Evolutionary conservation across 2,888 invertebrate species (phyloP).

Genomic region (Orgyia antiqua): DNA sequence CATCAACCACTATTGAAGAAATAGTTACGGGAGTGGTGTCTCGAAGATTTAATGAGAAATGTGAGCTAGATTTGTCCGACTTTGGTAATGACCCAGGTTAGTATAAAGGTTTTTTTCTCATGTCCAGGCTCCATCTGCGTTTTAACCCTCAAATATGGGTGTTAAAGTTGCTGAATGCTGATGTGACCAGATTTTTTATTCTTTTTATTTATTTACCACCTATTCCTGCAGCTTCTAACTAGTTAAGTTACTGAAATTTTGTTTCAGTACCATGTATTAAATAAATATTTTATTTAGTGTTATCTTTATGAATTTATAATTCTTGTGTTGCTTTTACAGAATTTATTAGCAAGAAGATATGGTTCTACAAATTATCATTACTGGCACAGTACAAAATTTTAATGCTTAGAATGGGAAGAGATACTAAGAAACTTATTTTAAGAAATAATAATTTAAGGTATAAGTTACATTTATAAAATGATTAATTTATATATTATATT

Average conservation of each 20-base stretch:
- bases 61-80: slow-evolving; percentile 54
- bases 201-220: no score
- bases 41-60: slow-evolving; percentile 43
- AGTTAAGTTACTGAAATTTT: no score
- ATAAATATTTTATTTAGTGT: no score
- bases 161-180: no score
- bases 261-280: no score
- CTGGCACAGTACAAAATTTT: slow-evolving; percentile 54
- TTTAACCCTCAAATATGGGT: no score
- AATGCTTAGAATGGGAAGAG: slow-evolving; percentile 63
- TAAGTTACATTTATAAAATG: not conserved
- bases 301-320: no score
- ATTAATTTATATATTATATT: not conserved
- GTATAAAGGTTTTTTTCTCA: slow-evolving; percentile 3
- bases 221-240: not conserved
- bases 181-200: no score
- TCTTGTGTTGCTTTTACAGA: slow-evolving; percentile 42
- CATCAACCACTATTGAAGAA: slow-evolving; percentile 42
- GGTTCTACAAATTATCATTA: slow-evolving; percentile 53
- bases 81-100: slow-evolving; percentile 58
- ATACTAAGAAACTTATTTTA: slow-evolving; percentile 55
- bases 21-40: slow-evolving; percentile 48
- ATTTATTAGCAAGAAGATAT: slow-evolving; percentile 46
- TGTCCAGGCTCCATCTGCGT: no score
- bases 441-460: slow-evolving; percentile 60